phyloP scores from a whole-genome alignment of 2,113 vertebrate genomes.

The Chloropsis cyanopogon region DNA sequence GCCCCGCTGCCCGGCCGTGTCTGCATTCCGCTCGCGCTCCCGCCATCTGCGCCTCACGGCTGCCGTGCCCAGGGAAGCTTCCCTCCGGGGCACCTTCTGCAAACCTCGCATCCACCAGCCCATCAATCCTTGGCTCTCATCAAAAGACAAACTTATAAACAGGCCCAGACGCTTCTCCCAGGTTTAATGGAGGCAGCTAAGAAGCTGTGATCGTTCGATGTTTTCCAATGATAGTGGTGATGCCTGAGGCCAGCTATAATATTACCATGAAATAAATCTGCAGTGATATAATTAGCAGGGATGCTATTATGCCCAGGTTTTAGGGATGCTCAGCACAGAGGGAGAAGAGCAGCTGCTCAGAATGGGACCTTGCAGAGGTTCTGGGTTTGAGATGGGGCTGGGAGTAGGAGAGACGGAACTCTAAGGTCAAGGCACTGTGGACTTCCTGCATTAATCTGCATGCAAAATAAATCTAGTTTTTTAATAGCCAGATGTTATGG shows the following conservation, averaged over 20 bases:
- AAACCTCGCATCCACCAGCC: neutral
- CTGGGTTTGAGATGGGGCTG: neutral
- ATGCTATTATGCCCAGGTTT: constrained; percentile 54
- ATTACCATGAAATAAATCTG: constrained; percentile 69
- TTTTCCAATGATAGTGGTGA: constrained; percentile 44
- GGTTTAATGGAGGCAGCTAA: constrained; percentile 58
- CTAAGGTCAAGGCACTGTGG: neutral
- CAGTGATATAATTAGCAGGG: constrained; percentile 64
- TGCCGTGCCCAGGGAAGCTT: neutral
- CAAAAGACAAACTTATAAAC: constrained; percentile 48
- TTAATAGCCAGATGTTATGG: neutral
- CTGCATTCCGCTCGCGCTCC: neutral
- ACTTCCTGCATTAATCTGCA: too few relatives aligned
- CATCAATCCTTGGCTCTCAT: constrained; percentile 47
- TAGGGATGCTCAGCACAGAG: constrained; percentile 11
- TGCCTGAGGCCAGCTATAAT: constrained; percentile 65
- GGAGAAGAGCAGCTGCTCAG: neutral
- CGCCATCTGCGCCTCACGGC: constrained; percentile 30
- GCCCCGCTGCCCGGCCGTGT: neutral
- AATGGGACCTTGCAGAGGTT: neutral
- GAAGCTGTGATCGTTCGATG: constrained; percentile 46
- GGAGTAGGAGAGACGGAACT: neutral
- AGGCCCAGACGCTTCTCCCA: constrained; percentile 36
- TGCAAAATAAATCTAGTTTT: neutral
- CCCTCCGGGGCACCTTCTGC: constrained; percentile 19